phyloP scores from a whole-genome alignment of 2,888 invertebrate genomes.

The Ormia ochracea region DNA sequence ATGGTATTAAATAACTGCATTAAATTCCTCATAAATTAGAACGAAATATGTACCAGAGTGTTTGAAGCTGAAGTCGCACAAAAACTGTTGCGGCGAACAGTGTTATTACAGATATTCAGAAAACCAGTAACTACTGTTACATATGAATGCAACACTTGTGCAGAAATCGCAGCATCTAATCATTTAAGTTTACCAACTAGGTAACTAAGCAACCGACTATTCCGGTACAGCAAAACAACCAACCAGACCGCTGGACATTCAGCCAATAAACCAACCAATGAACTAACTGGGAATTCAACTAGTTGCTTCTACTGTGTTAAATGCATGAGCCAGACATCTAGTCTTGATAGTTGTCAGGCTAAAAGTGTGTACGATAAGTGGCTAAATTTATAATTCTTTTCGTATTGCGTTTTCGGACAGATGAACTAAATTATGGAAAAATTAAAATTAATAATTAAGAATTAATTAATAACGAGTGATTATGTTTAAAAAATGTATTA shows the following conservation, averaged over 20 bases:
- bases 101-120: constrained; percentile 1
- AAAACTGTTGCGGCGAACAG: neutral
- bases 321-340: constrained; percentile 10
- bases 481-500: too few species aligned
- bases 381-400: neutral
- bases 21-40: constrained; percentile 62
- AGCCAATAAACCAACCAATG: constrained; percentile 33
- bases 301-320: constrained; percentile 7
- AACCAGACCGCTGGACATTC: neutral
- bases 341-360: constrained; percentile 28
- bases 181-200: constrained; percentile 33
- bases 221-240: constrained; percentile 3
- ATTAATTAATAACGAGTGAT: too few species aligned
- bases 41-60: constrained; percentile 38
- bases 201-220: constrained; percentile 12
- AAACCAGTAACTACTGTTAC: constrained; percentile 63
- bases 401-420: too few species aligned
- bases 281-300: constrained; percentile 34
- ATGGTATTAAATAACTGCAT: constrained; percentile 62
- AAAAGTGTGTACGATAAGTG: constrained; percentile 13
- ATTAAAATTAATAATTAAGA: too few species aligned
- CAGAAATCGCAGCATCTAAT: constrained; percentile 40
- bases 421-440: too few species aligned
- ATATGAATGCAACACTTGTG: constrained; percentile 50
- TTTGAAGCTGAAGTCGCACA: constrained; percentile 4